Evolutionary conservation across 2,113 vertebrate species (phyloP), one percentile per base, ranked within the genome.

Genomic region (Candoia aspera): DNA sequence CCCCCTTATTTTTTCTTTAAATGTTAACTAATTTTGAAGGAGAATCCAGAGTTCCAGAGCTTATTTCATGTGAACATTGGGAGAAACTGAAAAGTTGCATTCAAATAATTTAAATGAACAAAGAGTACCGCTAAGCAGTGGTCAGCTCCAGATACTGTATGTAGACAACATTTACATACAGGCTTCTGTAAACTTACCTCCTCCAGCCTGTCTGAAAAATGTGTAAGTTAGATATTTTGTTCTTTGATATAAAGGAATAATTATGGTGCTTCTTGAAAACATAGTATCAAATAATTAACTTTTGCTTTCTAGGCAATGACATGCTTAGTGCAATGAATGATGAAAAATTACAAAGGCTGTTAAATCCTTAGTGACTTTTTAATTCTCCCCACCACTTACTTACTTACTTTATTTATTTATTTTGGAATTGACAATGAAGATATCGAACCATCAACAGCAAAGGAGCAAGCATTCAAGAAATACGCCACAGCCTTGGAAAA

Each of bases 311-410:
- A 88, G 90, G 95, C 92, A 96, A 94, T 73, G 46, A 89, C 95
- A 96, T n/a, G 79, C 68, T 91, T 93, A 96, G 94, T 95, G 95
- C 95, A 96, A 96, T 92, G 94, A 90, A 90, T 79, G 54, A 95
- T 94, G 83, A 79, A 90, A 94, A 90, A 26, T 8, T 85, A 89
- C 91, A 83, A 62, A 5, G 58, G 88, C 49, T 92, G 42, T 91
- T 93, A 95, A 95, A 21, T 83, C 59, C 84, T 90, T 84, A 55
- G 68, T 42, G 19, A 19, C 19, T 93, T 62, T 94, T 87, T 93
- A 86, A 54, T 89, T 92, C 37, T 87, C 90, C 92, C 2, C 84
- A 79, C 33, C 42, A 79, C 17, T 37, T 79, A 79, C 6, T 79
- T 19, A 79, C 17, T 37, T 79, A 79, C 6, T 79, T 19, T 1